Percentiles rank a stretch among this genome's conserved stretches.
Conservation (phyloP, 2,113 vertebrate species). For the Parus major region DNA sequence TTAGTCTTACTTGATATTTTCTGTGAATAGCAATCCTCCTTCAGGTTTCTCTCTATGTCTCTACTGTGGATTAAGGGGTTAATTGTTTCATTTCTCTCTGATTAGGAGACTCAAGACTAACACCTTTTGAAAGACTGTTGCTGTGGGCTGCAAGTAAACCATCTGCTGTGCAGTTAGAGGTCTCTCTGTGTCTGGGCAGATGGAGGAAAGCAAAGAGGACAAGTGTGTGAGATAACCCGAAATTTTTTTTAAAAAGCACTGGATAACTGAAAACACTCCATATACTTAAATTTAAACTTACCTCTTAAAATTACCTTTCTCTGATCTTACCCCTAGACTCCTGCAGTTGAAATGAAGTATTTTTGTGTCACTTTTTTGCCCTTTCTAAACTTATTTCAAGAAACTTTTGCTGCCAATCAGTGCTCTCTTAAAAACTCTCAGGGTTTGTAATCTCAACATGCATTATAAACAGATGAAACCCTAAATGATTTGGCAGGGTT, state of each 20-base stretch:
- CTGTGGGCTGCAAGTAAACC: constrained; percentile 35
- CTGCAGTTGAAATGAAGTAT: constrained; percentile 60
- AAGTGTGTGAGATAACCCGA: constrained; percentile 39
- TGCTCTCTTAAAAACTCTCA: constrained; percentile 53
- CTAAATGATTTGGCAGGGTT: constrained; percentile 36
- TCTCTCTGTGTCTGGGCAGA: constrained; percentile 44
- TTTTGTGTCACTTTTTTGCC: constrained; percentile 47
- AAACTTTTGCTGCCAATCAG: constrained; percentile 34
- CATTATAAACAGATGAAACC: constrained; percentile 37
- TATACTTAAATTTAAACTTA: constrained; percentile 35
- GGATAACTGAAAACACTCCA: constrained; percentile 68
- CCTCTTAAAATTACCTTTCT: constrained; percentile 41
- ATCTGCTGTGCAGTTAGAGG: constrained; percentile 48
- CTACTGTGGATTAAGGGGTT: constrained; percentile 51
- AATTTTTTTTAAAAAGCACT: constrained; percentile 46
- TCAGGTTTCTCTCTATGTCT: constrained; percentile 59
- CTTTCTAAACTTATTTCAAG: constrained; percentile 32
- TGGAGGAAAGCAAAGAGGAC: constrained; percentile 55
- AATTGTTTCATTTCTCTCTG: constrained; percentile 55
- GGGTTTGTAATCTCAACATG: constrained; percentile 49
- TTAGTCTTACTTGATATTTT: constrained; percentile 42
- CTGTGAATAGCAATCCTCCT: constrained; percentile 62
- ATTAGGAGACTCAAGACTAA: constrained; percentile 50
- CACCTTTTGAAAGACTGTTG: constrained; percentile 47
- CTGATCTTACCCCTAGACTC: background rate